These are phyloP conservation scores for Protonemura montana DNA, from an alignment of 2,888 invertebrate genomes.

Conservation along the genomic window DNA sequence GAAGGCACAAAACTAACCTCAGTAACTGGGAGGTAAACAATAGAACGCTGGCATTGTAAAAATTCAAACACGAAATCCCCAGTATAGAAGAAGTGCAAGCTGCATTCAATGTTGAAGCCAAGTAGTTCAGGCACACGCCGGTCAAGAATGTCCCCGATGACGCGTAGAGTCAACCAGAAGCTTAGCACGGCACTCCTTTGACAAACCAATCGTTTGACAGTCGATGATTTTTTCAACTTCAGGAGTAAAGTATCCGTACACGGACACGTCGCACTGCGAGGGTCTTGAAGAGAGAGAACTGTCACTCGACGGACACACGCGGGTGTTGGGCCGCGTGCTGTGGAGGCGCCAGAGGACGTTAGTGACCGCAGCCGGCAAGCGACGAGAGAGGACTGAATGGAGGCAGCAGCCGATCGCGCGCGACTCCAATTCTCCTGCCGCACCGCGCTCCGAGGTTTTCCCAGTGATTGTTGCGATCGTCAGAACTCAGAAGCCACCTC, in stretches of 20 bases:
- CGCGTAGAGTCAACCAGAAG: neutral
- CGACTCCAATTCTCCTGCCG: neutral
- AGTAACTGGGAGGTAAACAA: neutral
- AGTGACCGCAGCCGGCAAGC: neutral
- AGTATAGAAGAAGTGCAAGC: neutral
- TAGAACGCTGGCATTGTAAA: neutral
- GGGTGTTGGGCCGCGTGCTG: neutral
- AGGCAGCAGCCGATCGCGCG: neutral
- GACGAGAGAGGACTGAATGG: neutral
- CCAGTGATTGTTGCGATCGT: neutral
- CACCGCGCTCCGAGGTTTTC: neutral
- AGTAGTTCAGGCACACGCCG: neutral
- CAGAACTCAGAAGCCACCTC: neutral
- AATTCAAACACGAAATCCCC: neutral
- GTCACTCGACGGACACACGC: neutral
- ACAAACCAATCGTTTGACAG: neutral
- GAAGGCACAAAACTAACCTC: neutral
- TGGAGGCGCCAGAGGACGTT: neutral
- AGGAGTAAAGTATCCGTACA: neutral
- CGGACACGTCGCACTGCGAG: neutral
- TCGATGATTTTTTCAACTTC: neutral
- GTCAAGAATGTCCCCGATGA: constrained; percentile 12
- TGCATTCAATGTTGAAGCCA: neutral
- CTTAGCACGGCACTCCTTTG: neutral
- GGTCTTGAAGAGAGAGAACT: neutral